Evolutionary conservation across 1,140 invertebrate species (phyloP), one percentile per base, ranked within the genome.

Genomic region (Diorhabda sublineata): DNA sequence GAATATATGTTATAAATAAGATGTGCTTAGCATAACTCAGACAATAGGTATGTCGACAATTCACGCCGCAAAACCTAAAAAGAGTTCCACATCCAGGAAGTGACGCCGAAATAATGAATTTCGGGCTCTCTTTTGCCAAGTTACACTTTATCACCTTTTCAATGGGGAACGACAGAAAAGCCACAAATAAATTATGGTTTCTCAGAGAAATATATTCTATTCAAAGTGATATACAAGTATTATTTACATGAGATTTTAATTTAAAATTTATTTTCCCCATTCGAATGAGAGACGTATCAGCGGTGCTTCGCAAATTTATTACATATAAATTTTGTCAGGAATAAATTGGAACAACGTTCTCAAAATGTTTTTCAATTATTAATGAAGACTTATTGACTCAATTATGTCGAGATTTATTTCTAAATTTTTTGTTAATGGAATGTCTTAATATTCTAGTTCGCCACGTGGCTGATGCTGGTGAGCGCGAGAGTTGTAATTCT

Each of bases 161-260:
- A 62, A 62, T 6, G 45, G 61, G 11, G 9, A 62, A n/a, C 45
- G 61, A 62, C 61, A 62, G 44, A n/a, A 62, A 44, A 62, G 42
- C 61, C n/a, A 62, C n/a, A 62, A 62, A 62, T 62, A 62, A 62
- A 62, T 62, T 62, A 62, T 62, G 61, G 61, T 62, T 62, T 62
- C 61, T 45, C 44, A 42, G 43, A 62, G 61, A 62, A 45, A 62
- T 41, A 61, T 61, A 61, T 62, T 45, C n/a, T 43, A 47, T 62
- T 62, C 61, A 11, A 62, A 42, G 61, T 62, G 61, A 62, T 62
- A 47, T 26, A 62, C 61, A 45, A 26, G 61, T 62, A 62, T 62
- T 62, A 62, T 62, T 62, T 62, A 62, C 61, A 62, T 62, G 61
- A 62, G 61, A 62, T 45, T 62, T 62, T 62, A 62, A 62, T 62